These are phyloP conservation scores for Sus cebifrons DNA, from an alignment of 2,797 vertebrate species.

Conservation along the genomic window DNA sequence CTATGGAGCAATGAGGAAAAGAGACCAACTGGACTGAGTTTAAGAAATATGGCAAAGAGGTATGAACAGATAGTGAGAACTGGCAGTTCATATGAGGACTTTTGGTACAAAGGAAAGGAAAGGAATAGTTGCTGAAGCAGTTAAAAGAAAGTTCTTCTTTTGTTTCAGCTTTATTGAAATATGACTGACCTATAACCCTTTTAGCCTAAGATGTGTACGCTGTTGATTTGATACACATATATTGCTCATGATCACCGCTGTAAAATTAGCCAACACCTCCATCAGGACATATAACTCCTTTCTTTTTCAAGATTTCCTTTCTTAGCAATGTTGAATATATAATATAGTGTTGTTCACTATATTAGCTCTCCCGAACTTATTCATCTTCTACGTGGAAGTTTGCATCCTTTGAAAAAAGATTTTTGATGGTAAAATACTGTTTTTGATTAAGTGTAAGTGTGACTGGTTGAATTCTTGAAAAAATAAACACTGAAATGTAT, in stretches of 20 bases:
- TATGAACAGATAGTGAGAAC: neutral
- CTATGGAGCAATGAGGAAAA: neutral
- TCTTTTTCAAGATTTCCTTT: neutral
- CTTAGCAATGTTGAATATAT: neutral
- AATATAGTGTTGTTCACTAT: neutral
- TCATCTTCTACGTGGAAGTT: neutral
- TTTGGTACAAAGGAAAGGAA: neutral
- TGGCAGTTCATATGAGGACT: neutral
- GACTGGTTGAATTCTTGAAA: neutral
- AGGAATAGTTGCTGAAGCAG: neutral
- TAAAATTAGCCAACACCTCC: neutral
- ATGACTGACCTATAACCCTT: neutral
- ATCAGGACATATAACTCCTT: neutral
- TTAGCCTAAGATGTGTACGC: neutral
- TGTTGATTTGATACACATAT: neutral
- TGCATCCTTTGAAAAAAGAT: neutral
- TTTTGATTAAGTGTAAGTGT: neutral
- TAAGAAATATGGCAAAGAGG: neutral
- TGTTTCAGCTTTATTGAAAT: neutral
- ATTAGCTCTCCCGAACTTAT: neutral
- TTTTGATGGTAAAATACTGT: neutral
- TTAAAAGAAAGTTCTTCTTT: neutral
- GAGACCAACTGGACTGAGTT: neutral
- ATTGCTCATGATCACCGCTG: neutral
- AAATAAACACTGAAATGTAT: neutral